Conservation (phyloP, 2,797 vertebrate species). For the Dicrostonyx torquatus region DNA sequence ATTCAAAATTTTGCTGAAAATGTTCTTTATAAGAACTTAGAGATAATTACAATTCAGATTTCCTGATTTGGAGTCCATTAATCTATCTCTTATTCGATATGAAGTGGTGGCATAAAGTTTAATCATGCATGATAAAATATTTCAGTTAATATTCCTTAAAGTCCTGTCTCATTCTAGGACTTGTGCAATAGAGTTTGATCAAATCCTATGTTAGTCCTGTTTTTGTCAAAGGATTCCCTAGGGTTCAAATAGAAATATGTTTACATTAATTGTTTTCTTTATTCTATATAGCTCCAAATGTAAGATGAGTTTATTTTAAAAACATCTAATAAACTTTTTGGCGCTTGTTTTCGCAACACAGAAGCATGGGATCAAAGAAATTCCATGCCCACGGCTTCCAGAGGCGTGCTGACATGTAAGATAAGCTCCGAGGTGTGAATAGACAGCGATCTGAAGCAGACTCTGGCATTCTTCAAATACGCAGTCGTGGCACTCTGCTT, state of each 20-base stretch:
- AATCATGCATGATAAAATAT: not conserved
- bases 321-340: not conserved
- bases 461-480: not conserved
- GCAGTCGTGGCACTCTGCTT: not conserved
- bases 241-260: not conserved
- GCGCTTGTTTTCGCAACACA: not conserved
- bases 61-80: not conserved
- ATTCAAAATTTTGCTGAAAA: not conserved
- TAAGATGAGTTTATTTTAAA: not conserved
- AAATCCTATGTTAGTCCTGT: not conserved
- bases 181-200: not conserved
- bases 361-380: not conserved
- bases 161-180: not conserved
- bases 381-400: not conserved
- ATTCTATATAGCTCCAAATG: not conserved
- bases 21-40: not conserved
- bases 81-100: not conserved
- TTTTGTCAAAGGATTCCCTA: not conserved
- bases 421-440: slow-evolving; percentile 6
- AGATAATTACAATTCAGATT: not conserved
- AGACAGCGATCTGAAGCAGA: not conserved
- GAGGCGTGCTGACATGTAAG: not conserved
- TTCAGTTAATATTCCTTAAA: slow-evolving; percentile 1
- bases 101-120: fast-evolving
- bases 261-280: not conserved